Evolutionary conservation across 2,113 vertebrate genomes (phyloP), one percentile per base, ranked within the genome.

Genomic region (Nymphicus hollandicus): DNA sequence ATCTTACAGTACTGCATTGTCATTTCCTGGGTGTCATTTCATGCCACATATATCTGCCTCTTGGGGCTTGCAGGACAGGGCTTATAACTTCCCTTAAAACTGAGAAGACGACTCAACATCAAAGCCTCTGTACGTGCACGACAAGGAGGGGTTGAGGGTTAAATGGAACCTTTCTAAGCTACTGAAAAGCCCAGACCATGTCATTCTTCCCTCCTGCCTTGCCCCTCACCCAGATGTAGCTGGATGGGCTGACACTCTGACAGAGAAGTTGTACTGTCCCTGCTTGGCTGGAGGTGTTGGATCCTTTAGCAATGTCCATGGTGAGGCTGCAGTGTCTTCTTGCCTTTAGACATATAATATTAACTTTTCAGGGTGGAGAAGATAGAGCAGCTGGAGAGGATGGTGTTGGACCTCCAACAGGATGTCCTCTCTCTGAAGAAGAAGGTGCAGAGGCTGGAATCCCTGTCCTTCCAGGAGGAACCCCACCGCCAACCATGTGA

Each of bases 371-470:
- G 96, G 46, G 39, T 2, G 0, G 87, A 96, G 49, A 97, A 96
- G 88, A 93, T 97, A 14, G 93, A 95, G n/a, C 95, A 96, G 29
- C 74, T 97, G 77, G 96, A 97, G 89, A 94, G 69, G 52, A 78
- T 93, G 79, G 94, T 97, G 41, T 7, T 86, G 29, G 87, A 86
- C 29, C 96, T 97, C 47, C 96, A 93, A 6, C 88, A 88, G 35
- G 97, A 97, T 0, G 93, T 96, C 9, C 16, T 95, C 7, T 91
- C 84, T 44, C 87, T 97, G 71, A 96, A 95, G 79, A 96, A 82
- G 92, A 97, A 97, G 52, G 95, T 97, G 33, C 96, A 97, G 69
- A 81, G 58, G 68, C 71, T 97, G 91, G 97, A 97, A 65, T 91
- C 95, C 5, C 37, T 96, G 25, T 93, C 96, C 49, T 86, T 93